Base-by-base conservation (phyloP, 2,797 vertebrate genomes). In the Notolepis coatsorum region DNA sequence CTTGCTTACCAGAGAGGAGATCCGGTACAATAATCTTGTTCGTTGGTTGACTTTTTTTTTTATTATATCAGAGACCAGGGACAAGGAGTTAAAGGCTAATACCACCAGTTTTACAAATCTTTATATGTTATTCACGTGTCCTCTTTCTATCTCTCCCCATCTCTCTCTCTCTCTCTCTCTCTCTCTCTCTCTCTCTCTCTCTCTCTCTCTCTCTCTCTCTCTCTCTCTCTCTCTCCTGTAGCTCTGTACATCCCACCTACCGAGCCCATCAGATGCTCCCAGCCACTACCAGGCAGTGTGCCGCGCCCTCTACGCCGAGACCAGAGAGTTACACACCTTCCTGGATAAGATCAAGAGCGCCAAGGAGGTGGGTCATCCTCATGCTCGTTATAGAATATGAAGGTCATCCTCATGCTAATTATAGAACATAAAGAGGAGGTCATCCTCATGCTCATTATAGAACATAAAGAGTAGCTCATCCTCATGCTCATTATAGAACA, bases 231-330 rank as follows among this genome's bases (percentile, higher is more conserved):
- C 2, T 61, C 72, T 52, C 35, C 78, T 66, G 50, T 54, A 99
- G 97, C 70, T 98, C 57, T 99, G 98, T 77, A 93, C 92, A 24
- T 90, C 92, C 72, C 97, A 97, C 83, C 94, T 99, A 12, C 93
- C 96, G 43, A 90, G 92, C 1, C 90, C 89, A 7, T 93, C 93
- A 0, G 96, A 99, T 18, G 96, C 96, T 0, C 84, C 93, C 0
- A 94, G 87, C 81, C 97, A 99, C 88, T 99, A 99, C 80, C 97
- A 96, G 90, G 98, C 98, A 1, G 98, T 99, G 67, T 99, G 97
- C 35, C 94, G 97, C 13, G 97, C 97, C 27, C 92, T 99, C 7
- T 97, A 95, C 73, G 92, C 96, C 0, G 98, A 99, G 87, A 97
- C 97, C 33, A 95, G 92, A 92, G 98, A 99, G 77, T 89, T 99